Base-by-base conservation (phyloP, 2,113 vertebrate genomes). In the Brienomyrus longianalis region DNA sequence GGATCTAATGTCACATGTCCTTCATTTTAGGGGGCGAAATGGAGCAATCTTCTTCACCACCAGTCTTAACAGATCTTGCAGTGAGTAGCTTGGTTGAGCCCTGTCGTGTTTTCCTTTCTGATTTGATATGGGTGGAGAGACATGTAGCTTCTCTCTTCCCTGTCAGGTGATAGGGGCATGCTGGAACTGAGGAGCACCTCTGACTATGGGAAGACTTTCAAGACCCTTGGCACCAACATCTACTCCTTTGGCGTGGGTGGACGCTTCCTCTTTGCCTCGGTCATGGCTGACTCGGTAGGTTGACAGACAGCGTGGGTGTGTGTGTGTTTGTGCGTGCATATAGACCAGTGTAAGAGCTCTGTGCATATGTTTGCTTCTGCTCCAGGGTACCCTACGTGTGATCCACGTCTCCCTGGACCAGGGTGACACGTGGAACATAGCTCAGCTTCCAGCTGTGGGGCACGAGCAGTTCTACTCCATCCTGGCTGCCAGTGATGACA, bases 391-490 rank as follows among this genome's bases (percentile, higher is more conserved):
- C 59, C 92, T 95, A 62, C 96, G 98, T 91, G 95, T 95, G 88
- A 98, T 99, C 89, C 95, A 98, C 0, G 98, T 99, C 52, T 99
- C 98, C 0, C 93, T 95, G 45, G 97, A 99, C 92, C 93, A 96
- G 62, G 98, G 98, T 0, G 96, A 98, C 5, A 95, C 93, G 0
- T 99, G 98, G 98, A 98, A 97, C 92, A 97, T 98, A 95, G 98
- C 98, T 50, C 98, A 99, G 94, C 97, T 99, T 47, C 98, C 98
- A 5, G 95, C 97, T 3, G 98, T 99, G 2, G 96, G 97, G 0
- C 96, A 98, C n/a, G 97, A 98, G 66, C 98, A 99, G 88, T 99
- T 99, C 89, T 99, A 99, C 91, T 99, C 98, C 54, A 98, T 99
- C 91, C 93, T 99, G 91, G 96, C 97, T 15, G 97, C 97, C 0